These are phyloP conservation scores for Lasiurus cinereus DNA, from an alignment of 2,113 vertebrate species.

Conservation along the genomic window DNA sequence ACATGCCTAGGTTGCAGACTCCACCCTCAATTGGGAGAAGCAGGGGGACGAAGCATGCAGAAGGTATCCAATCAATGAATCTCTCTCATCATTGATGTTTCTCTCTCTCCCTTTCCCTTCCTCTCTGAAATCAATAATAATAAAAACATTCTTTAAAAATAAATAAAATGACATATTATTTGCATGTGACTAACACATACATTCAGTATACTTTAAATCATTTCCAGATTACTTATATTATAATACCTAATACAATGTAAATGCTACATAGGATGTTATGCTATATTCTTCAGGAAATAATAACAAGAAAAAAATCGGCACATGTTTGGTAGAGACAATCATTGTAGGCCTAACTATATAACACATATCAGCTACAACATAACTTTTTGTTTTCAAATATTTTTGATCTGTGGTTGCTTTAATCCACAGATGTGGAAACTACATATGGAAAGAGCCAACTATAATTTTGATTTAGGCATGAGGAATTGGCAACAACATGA, in stretches of 20 bases:
- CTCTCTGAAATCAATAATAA: too few species aligned
- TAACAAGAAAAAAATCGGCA: background rate
- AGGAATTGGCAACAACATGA: background rate
- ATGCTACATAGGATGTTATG: background rate
- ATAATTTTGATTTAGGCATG: background rate
- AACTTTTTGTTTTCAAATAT: background rate
- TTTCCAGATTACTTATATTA: background rate
- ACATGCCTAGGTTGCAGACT: too few species aligned
- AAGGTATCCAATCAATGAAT: too few species aligned
- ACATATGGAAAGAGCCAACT: background rate
- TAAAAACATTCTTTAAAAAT: too few species aligned
- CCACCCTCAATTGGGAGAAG: too few species aligned
- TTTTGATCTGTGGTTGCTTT: background rate
- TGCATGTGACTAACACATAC: background rate
- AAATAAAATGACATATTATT: background rate
- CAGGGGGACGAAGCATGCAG: too few species aligned
- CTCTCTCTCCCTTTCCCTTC: too few species aligned
- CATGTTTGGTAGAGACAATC: background rate
- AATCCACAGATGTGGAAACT: background rate
- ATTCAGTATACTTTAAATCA: background rate
- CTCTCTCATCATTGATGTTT: too few species aligned
- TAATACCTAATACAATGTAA: background rate
- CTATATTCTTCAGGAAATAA: background rate
- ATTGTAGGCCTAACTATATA: background rate
- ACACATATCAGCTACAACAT: background rate